Evolutionary conservation across 2,888 invertebrate genomes (phyloP), one percentile per base, ranked within the genome.

Genomic region (Habrosyne pyritoides): DNA sequence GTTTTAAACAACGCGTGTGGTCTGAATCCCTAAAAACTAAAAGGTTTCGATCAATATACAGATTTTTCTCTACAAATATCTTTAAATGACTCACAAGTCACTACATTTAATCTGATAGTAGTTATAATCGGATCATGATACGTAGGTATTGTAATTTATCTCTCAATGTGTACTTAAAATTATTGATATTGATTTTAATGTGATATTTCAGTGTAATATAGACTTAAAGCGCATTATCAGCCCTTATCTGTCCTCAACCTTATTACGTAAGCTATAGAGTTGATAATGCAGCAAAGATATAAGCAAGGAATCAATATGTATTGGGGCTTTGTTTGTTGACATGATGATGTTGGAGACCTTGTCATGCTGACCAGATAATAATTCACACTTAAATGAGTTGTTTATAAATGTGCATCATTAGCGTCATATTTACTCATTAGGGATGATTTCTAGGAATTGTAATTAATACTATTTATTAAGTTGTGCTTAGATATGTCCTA

Each of bases 271-370:
- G n/a, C 5, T 5, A 33, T 33, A 33, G 33, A 33, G n/a, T 33
- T 33, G n/a, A 33, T n/a, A 33, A 8, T 42, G 36, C 42, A 42
- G 8, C 2, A 2, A 7, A 4, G 8, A 42, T 42, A 5, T 18
- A 42, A 42, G 42, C 12, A 33, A 6, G 33, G n/a, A 18, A 8
- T 42, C 18, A 8, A 6, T n/a, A 14, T 36, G 14, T 24, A 24
- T 36, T 14, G 36, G 6, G 4, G 7, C 14, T 36, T 42, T 42
- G 42, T 42, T 12, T 36, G 12, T 42, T 2, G 18, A 42, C 42
- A 42, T 42, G 14, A 42, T 42, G 42, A 42, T 42, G 42, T 18
- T 42, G 42, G 8, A 18, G 42, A 42, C 42, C 42, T 42, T 42
- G 42, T 42, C 42, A 42, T 18, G 18, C 18, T 42, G 42, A 18